Evolutionary conservation across 2,888 invertebrate species (phyloP).

Genomic region (Drosophila neotestacea): DNA sequence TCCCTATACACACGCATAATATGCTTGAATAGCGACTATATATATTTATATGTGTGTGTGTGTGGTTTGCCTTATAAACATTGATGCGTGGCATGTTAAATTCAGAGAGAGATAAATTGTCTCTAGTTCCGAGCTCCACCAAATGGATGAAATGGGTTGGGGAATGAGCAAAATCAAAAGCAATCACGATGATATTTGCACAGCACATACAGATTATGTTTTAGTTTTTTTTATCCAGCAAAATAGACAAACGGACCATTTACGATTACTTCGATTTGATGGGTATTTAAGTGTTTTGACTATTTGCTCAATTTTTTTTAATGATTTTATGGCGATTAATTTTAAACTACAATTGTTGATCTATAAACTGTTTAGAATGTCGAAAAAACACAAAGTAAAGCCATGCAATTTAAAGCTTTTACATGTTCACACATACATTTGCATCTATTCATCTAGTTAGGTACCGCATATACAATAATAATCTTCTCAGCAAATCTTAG

Average conservation of each 20-base stretch:
- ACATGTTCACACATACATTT: background rate
- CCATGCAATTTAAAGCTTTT: background rate
- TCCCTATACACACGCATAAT: conserved; percentile 38
- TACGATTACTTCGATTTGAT: conserved; percentile 45
- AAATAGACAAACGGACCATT: conserved; percentile 6
- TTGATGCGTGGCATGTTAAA: conserved; percentile 69
- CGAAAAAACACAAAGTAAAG: background rate
- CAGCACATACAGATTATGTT: conserved; percentile 52
- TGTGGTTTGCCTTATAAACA: conserved; percentile 56
- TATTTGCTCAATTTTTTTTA: conserved; percentile 5
- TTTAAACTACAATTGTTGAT: background rate
- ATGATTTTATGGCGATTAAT: background rate
- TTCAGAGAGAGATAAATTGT: conserved; percentile 64
- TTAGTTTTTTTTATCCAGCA: conserved; percentile 38
- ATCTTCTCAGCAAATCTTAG: conserved; percentile 9
- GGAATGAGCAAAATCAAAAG: conserved; percentile 67
- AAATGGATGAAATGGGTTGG: conserved; percentile 9
- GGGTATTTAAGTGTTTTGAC: conserved; percentile 35
- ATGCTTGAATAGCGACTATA: conserved; percentile 28
- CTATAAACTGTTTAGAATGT: background rate
- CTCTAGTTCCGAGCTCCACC: conserved; percentile 14
- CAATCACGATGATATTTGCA: conserved; percentile 69
- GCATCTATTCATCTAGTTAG: background rate
- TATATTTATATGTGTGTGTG: background rate
- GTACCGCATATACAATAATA: background rate